phyloP scores from a whole-genome alignment of 2,113 vertebrate species.

The Oceanodroma tethys region DNA sequence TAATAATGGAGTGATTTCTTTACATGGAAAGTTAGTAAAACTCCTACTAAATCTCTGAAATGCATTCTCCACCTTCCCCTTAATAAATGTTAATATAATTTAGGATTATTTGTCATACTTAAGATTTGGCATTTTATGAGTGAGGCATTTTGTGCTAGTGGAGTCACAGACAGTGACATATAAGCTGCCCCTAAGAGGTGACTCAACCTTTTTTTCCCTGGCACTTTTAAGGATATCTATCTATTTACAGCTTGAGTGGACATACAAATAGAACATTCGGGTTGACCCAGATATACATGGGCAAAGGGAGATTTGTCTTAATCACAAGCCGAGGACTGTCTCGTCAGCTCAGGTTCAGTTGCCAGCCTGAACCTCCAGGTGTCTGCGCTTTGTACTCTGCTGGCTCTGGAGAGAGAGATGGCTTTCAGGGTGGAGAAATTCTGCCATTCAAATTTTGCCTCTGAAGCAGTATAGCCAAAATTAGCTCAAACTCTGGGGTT shows the following conservation, averaged over 20 bases:
- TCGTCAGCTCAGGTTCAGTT: background rate
- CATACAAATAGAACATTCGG: background rate
- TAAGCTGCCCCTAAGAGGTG: background rate
- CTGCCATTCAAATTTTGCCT: background rate
- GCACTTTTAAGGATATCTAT: background rate
- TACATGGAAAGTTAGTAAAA: constrained; percentile 4
- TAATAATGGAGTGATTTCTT: background rate
- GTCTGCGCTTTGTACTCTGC: background rate
- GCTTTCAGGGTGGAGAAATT: background rate
- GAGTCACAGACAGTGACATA: background rate
- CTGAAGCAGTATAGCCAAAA: background rate
- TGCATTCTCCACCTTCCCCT: background rate
- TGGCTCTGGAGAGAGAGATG: background rate
- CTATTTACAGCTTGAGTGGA: background rate
- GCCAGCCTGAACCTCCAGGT: background rate
- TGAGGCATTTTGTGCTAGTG: background rate
- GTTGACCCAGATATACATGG: background rate
- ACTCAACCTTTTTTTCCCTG: background rate
- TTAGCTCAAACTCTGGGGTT: background rate
- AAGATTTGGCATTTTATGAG: background rate
- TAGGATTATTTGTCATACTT: constrained; percentile 7
- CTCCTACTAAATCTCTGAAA: background rate
- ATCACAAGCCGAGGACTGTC: background rate
- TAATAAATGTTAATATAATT: constrained; percentile 37
- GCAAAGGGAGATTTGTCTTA: background rate